These are phyloP conservation scores for Sebastes dallii DNA, from an alignment of 2,797 vertebrate genomes.

Conservation along the genomic window DNA sequence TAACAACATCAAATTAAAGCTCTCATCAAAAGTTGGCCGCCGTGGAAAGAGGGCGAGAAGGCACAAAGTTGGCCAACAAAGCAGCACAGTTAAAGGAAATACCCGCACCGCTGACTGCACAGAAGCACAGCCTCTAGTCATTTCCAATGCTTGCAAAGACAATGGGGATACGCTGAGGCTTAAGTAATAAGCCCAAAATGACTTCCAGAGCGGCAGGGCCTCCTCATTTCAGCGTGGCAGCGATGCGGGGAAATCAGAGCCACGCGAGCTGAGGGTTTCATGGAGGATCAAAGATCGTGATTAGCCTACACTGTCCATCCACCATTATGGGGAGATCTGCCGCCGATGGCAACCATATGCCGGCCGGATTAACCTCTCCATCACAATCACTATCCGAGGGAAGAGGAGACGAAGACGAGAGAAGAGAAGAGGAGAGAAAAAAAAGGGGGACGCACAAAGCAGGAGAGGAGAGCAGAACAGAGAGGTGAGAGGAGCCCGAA, in stretches of 20 bases:
- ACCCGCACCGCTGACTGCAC: slow-evolving; percentile 69
- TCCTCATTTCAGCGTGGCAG: slow-evolving; percentile 68
- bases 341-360: slow-evolving; percentile 80
- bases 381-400: slow-evolving; percentile 66
- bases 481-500: slow-evolving; percentile 58
- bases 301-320: slow-evolving; percentile 78
- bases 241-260: slow-evolving; percentile 77
- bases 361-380: slow-evolving; percentile 74
- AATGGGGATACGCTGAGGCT: slow-evolving; percentile 77
- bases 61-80: slow-evolving; percentile 65
- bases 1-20: slow-evolving; percentile 81
- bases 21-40: slow-evolving; percentile 75
- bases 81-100: slow-evolving; percentile 64
- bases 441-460: slow-evolving; percentile 3
- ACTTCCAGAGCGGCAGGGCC: slow-evolving; percentile 79
- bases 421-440: too few relatives aligned
- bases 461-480: slow-evolving; percentile 37
- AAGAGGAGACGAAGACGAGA: slow-evolving; percentile 48
- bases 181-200: slow-evolving; percentile 82
- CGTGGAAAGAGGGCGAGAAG: slow-evolving; percentile 64
- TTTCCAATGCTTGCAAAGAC: slow-evolving; percentile 77
- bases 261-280: slow-evolving; percentile 73
- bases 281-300: slow-evolving; percentile 81
- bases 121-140: slow-evolving; percentile 80
- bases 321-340: slow-evolving; percentile 70